Evolutionary conservation across 92 coral and sea anemone species (phyloP), one percentile per base, ranked within the genome.

Genomic region (Porites divaricata): DNA sequence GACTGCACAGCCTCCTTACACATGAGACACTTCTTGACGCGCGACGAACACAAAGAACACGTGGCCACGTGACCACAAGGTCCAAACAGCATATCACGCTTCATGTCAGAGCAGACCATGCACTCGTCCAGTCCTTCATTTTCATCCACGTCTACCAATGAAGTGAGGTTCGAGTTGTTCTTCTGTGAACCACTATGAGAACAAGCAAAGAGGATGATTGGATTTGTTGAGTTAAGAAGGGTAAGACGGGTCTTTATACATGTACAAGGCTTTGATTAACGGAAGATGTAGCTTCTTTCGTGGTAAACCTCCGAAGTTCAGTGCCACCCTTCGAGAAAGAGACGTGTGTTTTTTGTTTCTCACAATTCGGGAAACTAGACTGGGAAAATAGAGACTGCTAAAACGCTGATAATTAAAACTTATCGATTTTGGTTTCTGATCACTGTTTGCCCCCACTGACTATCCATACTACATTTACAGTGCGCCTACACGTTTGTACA

Each of bases 31-130:
- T 96, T 96, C 93, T 96, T 96, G 22, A 96, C 99, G 35, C 99
- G 99, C 12, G 99, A 93, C 14, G 98, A 95, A 54, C 99, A 96
- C 85, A 94, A 79, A 58, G 95, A 95, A 72, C 99, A 96, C 1
- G 98, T 96, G 49, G 99, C 95, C 90, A 96, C 99, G 88, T 96
- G 99, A 81, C 88, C 89, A 64, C 99, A 96, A 15, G 98, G 99
- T n/a, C 98, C 99, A 74, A 95, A 96, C 83, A 96, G 87, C 84
- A 96, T 93, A 77, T 96, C 99, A 26, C 99, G 93, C 71, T 95
- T 91, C 87, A 90, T 95, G 74, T 96, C 99, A 0, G 98, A 95
- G 74, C 99, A 96, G 52, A 96, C 99, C 98, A 96, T 92, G 79
- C 99, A 96, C 66, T 96, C 99, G 26, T 95, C 95, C 48, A 90